Conservation (phyloP, 2,888 invertebrate genomes). For the Meteorus cinctellus region DNA sequence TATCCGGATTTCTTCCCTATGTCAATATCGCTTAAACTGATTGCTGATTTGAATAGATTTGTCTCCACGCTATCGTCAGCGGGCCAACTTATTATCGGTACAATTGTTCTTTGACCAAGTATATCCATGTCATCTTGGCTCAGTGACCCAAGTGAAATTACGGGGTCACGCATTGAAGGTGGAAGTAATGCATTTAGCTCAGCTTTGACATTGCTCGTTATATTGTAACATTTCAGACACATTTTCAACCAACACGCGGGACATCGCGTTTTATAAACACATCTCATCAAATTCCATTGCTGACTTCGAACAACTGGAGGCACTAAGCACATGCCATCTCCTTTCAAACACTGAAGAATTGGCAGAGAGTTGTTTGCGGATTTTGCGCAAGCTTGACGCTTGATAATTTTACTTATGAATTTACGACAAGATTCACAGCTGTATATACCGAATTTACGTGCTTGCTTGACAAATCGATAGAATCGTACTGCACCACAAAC, state of each 20-base stretch:
- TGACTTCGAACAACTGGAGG: slow-evolving; percentile 83
- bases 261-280: slow-evolving; percentile 85
- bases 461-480: slow-evolving; percentile 85
- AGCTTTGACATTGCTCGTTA: slow-evolving; percentile 81
- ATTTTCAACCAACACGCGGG: slow-evolving; percentile 91
- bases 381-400: slow-evolving; percentile 79
- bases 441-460: slow-evolving; percentile 87
- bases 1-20: slow-evolving; percentile 62
- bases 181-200: slow-evolving; percentile 83
- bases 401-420: slow-evolving; percentile 88
- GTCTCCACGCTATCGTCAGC: slow-evolving; percentile 67
- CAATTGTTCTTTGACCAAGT: slow-evolving; percentile 61
- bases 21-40: slow-evolving; percentile 67
- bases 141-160: slow-evolving; percentile 59
- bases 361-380: slow-evolving; percentile 74
- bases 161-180: slow-evolving; percentile 76
- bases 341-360: slow-evolving; percentile 80
- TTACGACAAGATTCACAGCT: slow-evolving; percentile 91
- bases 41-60: slow-evolving; percentile 69
- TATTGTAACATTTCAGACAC: slow-evolving; percentile 86
- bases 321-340: slow-evolving; percentile 83
- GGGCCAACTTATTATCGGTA: slow-evolving; percentile 67
- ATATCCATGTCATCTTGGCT: slow-evolving; percentile 61
- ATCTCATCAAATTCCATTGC: slow-evolving; percentile 80
- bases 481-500: slow-evolving; percentile 86